Evolutionary conservation across 2,113 vertebrate species (phyloP).

Genomic region (Lynx canadensis): DNA sequence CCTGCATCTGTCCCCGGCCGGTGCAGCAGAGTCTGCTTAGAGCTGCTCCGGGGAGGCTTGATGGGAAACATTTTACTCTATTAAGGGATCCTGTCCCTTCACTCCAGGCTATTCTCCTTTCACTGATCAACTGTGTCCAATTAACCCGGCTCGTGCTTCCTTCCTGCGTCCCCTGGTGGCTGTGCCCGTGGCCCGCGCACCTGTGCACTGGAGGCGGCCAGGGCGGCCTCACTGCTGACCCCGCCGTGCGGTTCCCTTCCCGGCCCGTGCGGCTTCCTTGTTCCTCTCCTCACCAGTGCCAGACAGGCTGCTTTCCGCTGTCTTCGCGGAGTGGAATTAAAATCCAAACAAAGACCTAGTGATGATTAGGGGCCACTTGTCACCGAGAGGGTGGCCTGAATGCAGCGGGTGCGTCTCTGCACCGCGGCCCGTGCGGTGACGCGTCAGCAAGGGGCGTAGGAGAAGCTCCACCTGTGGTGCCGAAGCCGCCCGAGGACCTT

Average conservation of each 20-base stretch:
- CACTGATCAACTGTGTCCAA: rapidly evolving
- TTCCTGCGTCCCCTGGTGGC: rapidly evolving
- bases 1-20: neutral
- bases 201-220: no score
- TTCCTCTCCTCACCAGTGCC: neutral
- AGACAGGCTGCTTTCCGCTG: rapidly evolving
- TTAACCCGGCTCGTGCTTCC: neutral
- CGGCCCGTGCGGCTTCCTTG: rapidly evolving
- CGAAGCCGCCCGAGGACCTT: rapidly evolving
- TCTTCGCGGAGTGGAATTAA: neutral
- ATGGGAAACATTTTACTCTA: neutral
- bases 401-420: rapidly evolving
- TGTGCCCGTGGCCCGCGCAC: no score
- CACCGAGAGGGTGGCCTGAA: rapidly evolving
- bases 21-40: neutral
- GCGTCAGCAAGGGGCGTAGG: no score
- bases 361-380: neutral
- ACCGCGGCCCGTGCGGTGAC: rapidly evolving
- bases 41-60: neutral
- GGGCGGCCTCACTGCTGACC: neutral
- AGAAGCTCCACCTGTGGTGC: rapidly evolving
- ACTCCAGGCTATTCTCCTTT: neutral
- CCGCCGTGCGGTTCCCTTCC: neutral
- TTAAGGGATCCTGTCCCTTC: neutral
- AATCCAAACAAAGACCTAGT: neutral